Percentiles rank a stretch among this genome's conserved stretches.
Evolutionary conservation across 2,888 invertebrate genomes (phyloP).

Genomic region (Blera fallax): DNA sequence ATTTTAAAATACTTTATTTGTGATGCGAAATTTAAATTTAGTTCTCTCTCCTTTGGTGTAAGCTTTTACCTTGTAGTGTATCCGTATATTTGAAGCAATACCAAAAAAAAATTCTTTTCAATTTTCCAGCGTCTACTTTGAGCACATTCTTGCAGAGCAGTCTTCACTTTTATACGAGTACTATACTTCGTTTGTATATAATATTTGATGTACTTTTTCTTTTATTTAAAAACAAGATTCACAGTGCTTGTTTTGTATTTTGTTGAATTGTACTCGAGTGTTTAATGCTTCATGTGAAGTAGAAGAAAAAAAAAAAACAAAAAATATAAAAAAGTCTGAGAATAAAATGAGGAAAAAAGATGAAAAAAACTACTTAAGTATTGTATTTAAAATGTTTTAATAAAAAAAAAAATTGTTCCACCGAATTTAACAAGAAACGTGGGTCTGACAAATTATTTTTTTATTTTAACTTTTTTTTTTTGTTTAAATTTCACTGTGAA

Average conservation of each 20-base stretch:
- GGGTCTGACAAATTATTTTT: conserved; percentile 41
- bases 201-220: conserved; percentile 29
- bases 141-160: conserved; percentile 34
- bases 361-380: conserved; percentile 45
- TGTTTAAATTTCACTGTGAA: conserved; percentile 37
- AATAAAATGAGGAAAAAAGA: neutral
- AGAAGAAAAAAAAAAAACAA: conserved; percentile 3
- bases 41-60: conserved; percentile 2
- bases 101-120: conserved; percentile 4
- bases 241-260: conserved; percentile 36
- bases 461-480: neutral
- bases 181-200: conserved; percentile 54
- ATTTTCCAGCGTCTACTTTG: conserved; percentile 22
- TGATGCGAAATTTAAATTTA: conserved; percentile 41
- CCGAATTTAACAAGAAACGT: conserved; percentile 52
- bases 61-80: conserved; percentile 2
- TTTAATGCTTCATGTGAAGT: conserved; percentile 15
- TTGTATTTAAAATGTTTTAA: conserved; percentile 43
- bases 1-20: conserved; percentile 22
- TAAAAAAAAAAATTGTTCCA: conserved; percentile 33
- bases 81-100: neutral
- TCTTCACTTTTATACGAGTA: conserved; percentile 18
- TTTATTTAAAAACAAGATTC: conserved; percentile 30
- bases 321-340: conserved; percentile 41
- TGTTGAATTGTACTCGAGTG: conserved; percentile 38